Base-by-base conservation (phyloP, 2,113 vertebrate genomes). In the Amblyopsis rosae region DNA sequence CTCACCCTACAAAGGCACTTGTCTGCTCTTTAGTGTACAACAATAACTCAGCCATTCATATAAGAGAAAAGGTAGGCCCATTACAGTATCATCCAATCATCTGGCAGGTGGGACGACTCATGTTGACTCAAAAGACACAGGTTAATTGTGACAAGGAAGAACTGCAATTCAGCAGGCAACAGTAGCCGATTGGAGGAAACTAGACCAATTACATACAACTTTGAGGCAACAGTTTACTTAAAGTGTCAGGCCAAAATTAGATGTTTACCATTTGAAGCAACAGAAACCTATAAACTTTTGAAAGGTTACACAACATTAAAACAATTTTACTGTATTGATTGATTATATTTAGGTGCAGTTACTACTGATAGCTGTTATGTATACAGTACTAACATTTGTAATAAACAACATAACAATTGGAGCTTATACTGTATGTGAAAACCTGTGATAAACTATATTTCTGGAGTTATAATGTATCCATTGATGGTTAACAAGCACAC, bases 11-110 rank as follows among this genome's bases (percentile, higher is more conserved):
- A 76, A 72, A 56, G 59, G 64, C 26, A 61, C 47, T 59, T 62
- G 19, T n/a, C 49, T 54, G 72, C 35, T 41, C 4, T 78, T 88
- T 87, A 71, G 69, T 56, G 48, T 56, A 82, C 79, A 79, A 84
- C 70, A 90, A 92, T 90, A 90, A 77, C 69, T 26, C 70, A 51
- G 77, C 83, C 80, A 84, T 74, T 88, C 77, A 80, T 49, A 48
- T 32, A 60, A 67, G 64, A 60, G 70, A n/a, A 56, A 57, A 46
- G 32, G 48, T 50, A 77, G 33, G 59, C 73, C 61, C 5, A 4
- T 13, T 69, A 60, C 79, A 1, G 64, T 48, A 65, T 65, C 3
- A 16, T 4, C 75, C 76, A 82, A 69, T 76, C 76, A 63, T 13
- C 55, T 54, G 54, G 55, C 54, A 26, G 16, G 63, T 33, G 33